A percentile compares a stretch with the other conserved stretches of the same genome.
phyloP scores from a whole-genome alignment of 2,888 invertebrate species.

The Calephelis perditalis region DNA sequence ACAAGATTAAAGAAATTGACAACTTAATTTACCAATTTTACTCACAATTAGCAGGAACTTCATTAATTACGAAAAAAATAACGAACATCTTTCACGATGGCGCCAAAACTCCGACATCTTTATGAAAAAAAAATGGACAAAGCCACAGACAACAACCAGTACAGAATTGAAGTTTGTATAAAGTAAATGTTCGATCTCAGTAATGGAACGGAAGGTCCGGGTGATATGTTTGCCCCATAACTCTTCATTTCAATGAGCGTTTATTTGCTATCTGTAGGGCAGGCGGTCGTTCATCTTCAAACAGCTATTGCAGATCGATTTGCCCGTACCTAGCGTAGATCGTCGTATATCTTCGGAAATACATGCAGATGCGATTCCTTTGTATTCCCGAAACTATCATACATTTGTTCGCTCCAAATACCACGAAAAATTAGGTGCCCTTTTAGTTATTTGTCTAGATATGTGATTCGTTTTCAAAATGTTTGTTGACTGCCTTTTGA shows the following conservation, averaged over 20 bases:
- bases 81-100: no score
- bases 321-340: slow-evolving; percentile 1
- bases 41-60: no score
- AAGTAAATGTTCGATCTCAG: slow-evolving; percentile 1
- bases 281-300: slow-evolving; percentile 15
- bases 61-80: no score
- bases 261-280: slow-evolving; percentile 51
- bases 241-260: slow-evolving; percentile 67
- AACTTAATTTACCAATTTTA: no score
- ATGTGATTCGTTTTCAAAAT: no score
- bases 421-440: no score
- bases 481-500: no score
- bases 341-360: slow-evolving; percentile 3
- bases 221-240: slow-evolving; percentile 60
- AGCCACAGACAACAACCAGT: not conserved
- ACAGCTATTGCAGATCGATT: slow-evolving; percentile 12
- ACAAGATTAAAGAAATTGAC: no score
- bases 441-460: no score
- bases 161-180: not conserved
- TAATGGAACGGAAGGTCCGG: slow-evolving; percentile 16
- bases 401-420: not conserved
- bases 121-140: not conserved
- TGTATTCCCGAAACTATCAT: not conserved
- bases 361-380: slow-evolving; percentile 6
- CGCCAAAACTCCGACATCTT: no score